Evolutionary conservation across 2,797 vertebrate genomes (phyloP).

Genomic region (Chromobotia macracanthus): DNA sequence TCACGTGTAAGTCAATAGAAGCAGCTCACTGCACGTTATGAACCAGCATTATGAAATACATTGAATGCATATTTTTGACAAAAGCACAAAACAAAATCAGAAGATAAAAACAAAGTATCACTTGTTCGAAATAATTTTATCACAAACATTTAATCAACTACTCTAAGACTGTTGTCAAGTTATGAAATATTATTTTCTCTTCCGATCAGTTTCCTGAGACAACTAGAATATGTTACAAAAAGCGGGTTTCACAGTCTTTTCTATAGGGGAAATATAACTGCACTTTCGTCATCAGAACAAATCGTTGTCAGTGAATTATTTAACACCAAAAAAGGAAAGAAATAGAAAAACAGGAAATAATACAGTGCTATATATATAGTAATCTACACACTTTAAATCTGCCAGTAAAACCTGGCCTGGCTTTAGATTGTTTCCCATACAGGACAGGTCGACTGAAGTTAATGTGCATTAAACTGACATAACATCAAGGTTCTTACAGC

Average conservation of each 20-base stretch:
- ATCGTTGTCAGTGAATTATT: slow-evolving; percentile 54
- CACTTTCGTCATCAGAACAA: slow-evolving; percentile 34
- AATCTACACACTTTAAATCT: slow-evolving; percentile 38
- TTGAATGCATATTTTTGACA: background rate
- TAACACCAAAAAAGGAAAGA: slow-evolving; percentile 30
- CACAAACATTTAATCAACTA: background rate
- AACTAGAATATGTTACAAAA: background rate
- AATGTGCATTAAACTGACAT: slow-evolving; percentile 39
- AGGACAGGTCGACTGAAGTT: background rate
- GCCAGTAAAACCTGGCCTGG: slow-evolving; percentile 33
- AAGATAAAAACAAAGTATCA: background rate
- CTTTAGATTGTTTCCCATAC: slow-evolving; percentile 15
- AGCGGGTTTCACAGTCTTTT: background rate
- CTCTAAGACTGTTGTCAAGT: background rate
- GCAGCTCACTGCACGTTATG: too few relatives aligned
- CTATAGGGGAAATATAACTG: background rate
- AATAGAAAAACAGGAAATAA: slow-evolving; percentile 32
- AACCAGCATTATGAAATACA: too few relatives aligned
- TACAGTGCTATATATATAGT: background rate
- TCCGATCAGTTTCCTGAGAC: background rate
- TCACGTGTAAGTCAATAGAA: too few relatives aligned
- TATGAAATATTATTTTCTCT: background rate
- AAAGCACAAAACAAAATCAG: too few relatives aligned
- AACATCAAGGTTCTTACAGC: background rate
- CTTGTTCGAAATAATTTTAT: background rate